Conservation (phyloP, 2,888 invertebrate species). For the Cerastis rubricosa region DNA sequence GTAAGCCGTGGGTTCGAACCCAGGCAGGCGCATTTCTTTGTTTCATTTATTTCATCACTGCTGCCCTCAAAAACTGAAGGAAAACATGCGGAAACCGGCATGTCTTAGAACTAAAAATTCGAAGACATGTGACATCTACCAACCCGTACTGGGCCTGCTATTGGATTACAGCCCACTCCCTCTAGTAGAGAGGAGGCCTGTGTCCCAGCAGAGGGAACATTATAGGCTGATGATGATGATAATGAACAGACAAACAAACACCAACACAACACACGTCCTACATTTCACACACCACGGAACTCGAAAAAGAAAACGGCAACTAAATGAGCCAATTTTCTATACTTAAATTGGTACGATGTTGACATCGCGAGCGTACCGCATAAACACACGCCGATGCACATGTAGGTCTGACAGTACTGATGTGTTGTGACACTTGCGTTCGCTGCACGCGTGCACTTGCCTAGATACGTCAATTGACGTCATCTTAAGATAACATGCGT, state of each 20-base stretch:
- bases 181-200: too few species aligned
- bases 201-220: too few species aligned
- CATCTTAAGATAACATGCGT: conserved; percentile 49
- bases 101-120: too few species aligned
- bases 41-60: too few species aligned
- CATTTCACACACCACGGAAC: conserved; percentile 3
- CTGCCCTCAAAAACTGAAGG: too few species aligned
- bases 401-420: conserved; percentile 56
- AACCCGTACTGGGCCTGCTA: too few species aligned
- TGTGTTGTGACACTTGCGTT: conserved; percentile 60
- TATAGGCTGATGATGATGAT: too few species aligned
- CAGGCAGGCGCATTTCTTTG: too few species aligned
- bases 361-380: conserved; percentile 41
- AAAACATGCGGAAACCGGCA: too few species aligned
- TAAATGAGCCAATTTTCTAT: conserved; percentile 31
- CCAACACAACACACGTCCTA: neutral
- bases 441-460: conserved; percentile 58
- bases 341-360: conserved; percentile 37
- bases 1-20: too few species aligned
- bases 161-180: too few species aligned
- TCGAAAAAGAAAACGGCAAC: conserved; percentile 35
- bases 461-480: conserved; percentile 63
- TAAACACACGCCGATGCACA: conserved; percentile 43
- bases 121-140: too few species aligned
- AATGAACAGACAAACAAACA: neutral